Evolutionary conservation across 92 coral and sea anemone genomes (phyloP), one percentile per base, ranked within the genome.

Genomic region (Anthopleura xanthogrammica): DNA sequence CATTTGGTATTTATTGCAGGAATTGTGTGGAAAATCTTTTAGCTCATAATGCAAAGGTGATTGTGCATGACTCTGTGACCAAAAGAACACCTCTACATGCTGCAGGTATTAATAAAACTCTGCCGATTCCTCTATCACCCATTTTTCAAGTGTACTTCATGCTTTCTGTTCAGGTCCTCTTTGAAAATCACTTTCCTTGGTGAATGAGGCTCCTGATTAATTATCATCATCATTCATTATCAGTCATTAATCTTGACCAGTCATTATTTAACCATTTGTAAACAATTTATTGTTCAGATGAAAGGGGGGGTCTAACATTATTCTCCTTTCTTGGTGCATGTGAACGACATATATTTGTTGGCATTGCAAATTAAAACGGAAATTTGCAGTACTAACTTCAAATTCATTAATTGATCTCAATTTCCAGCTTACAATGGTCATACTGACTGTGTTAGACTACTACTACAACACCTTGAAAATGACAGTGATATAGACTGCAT

Each of bases 1-100:
- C 13, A n/a, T n/a, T 41, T 75, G 29, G 55, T 77, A 66, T 58
- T 11, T 85, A 66, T 92, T 90, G 13, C 82, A 96, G 99, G 71
- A 98, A 96, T 80, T 96, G 99, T 89, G 95, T 94, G 23, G 99
- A 96, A 57, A 90, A 86, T 43, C 91, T 96, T 60, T 87, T 96
- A 41, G 92, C 90, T 83, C 94, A 94, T 86, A 87, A 91, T 81
- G 93, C 99, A 20, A 90, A 90, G 74, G 97, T 92, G 79, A 77
- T 91, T 58, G 93, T 91, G 17, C 86, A 85, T 75, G 99, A 94
- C 80, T 79, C 41, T 54, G 76, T 80, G 10, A 80, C 90, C 11
- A 92, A 84, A 72, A 82, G 95, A 83, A 96, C 94, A 12, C 98
- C 99, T 55, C 90, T 96, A 46, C 99, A 96, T 85, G 91, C 98